Percentiles rank a stretch among this genome's conserved stretches.
phyloP scores from a whole-genome alignment of 2,888 invertebrate species.

The Xanthorhoe designata region DNA sequence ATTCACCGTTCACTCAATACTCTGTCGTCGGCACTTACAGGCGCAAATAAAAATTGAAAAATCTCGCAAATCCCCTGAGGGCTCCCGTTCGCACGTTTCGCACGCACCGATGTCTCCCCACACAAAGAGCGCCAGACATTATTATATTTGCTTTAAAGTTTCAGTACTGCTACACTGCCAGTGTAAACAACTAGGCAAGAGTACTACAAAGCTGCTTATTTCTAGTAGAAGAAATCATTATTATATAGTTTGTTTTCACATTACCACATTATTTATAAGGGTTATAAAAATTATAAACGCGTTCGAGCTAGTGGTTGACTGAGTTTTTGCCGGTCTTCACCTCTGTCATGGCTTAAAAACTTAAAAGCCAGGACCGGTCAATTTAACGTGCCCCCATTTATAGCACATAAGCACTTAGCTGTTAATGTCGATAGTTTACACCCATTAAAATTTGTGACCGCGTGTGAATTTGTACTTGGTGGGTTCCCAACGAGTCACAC shows the following conservation, averaged over 20 bases:
- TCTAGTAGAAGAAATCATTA: not conserved
- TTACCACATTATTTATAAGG: too few relatives aligned
- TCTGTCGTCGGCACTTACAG: slow-evolving; percentile 72
- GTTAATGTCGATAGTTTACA: too few relatives aligned
- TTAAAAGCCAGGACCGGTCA: too few relatives aligned
- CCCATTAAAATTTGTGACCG: too few relatives aligned
- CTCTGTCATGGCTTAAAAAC: too few relatives aligned
- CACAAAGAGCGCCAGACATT: slow-evolving; percentile 60
- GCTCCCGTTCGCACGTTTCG: slow-evolving; percentile 68
- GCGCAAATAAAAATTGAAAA: slow-evolving; percentile 83
- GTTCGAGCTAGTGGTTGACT: too few relatives aligned
- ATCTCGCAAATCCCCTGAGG: slow-evolving; percentile 77
- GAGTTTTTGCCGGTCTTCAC: too few relatives aligned
- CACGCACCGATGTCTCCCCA: slow-evolving; percentile 61
- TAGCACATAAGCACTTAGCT: too few relatives aligned
- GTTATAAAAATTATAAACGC: too few relatives aligned
- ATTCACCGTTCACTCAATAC: slow-evolving; percentile 50
- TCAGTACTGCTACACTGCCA: slow-evolving; percentile 28
- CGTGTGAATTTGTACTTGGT: too few relatives aligned
- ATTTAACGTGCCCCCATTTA: too few relatives aligned
- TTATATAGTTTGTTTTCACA: not conserved
- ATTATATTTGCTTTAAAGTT: slow-evolving; percentile 58
- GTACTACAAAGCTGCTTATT: not conserved
- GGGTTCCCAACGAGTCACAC: too few relatives aligned
- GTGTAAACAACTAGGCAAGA: slow-evolving; percentile 28